Percentiles rank a stretch among this genome's conserved stretches.
phyloP scores from a whole-genome alignment of 1,140 invertebrate species.

The Drosophila parabipectinata region DNA sequence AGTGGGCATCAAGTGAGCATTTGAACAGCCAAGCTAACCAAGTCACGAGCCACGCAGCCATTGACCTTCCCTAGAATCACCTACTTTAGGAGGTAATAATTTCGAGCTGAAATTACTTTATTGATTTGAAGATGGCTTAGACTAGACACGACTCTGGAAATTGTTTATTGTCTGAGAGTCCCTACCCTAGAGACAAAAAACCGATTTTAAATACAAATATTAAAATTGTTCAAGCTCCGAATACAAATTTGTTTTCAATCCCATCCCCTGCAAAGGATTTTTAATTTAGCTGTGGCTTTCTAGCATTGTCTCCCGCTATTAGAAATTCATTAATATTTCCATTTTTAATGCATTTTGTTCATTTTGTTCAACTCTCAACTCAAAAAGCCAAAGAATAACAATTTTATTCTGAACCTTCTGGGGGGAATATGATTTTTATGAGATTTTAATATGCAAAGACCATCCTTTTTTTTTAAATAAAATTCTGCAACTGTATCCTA shows the following conservation, averaged over 20 bases:
- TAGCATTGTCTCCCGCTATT: too few species aligned
- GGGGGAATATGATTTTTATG: too few species aligned
- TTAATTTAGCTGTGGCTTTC: too few species aligned
- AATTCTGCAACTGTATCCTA: background rate
- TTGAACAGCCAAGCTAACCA: conserved; percentile 27
- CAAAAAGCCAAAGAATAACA: too few species aligned
- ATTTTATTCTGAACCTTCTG: too few species aligned
- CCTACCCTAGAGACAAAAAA: background rate
- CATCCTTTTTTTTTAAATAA: background rate
- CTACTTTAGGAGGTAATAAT: background rate
- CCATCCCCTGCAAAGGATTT: too few species aligned
- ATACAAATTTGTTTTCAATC: background rate
- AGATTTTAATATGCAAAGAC: too few species aligned
- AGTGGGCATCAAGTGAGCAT: conserved; percentile 66
- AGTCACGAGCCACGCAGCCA: conserved; percentile 17
- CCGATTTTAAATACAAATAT: background rate
- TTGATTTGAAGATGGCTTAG: background rate
- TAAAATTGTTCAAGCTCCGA: background rate
- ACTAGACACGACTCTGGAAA: background rate
- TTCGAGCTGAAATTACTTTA: background rate
- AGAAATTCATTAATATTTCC: too few species aligned
- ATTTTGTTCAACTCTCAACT: too few species aligned
- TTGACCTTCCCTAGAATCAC: background rate
- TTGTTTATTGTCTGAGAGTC: background rate
- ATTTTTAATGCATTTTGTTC: too few species aligned